phyloP scores from a whole-genome alignment of 92 coral and sea anemone species.

The Parazoanthus atlanticus region DNA sequence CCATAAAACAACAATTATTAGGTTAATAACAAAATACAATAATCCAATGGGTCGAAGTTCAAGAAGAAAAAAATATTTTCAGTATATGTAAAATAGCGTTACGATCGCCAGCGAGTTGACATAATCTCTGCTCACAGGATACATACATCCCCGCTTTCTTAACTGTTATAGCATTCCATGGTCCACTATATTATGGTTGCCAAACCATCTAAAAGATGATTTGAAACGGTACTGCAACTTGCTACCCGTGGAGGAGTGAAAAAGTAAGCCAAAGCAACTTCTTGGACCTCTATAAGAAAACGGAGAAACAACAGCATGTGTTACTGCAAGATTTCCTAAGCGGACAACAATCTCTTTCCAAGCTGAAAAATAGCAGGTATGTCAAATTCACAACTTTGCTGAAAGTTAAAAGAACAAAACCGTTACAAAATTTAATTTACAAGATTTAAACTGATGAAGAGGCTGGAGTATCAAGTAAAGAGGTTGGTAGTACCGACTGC shows the following conservation, averaged over 20 bases:
- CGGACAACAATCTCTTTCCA: not conserved
- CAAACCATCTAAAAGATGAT: conserved; percentile 16
- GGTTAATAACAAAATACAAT: too few relatives aligned
- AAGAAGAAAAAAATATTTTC: too few relatives aligned
- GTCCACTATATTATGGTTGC: conserved; percentile 32
- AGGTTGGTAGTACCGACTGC: not conserved
- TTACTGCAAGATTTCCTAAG: not conserved
- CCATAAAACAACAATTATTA: too few relatives aligned
- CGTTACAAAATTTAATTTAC: not conserved
- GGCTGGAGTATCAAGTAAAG: not conserved
- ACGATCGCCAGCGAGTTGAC: too few relatives aligned
- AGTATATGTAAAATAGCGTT: too few relatives aligned
- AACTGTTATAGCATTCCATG: conserved; percentile 30
- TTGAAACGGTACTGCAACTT: not conserved
- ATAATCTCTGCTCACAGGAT: too few relatives aligned
- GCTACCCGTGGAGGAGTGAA: not conserved
- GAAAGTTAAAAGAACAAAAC: not conserved
- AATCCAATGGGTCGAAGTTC: too few relatives aligned
- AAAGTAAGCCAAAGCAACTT: conserved; percentile 24
- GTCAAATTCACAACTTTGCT: not conserved
- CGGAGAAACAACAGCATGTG: conserved; percentile 5
- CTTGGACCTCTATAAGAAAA: conserved; percentile 19
- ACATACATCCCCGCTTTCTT: not conserved
- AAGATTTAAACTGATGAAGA: not conserved
- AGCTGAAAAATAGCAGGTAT: conserved; percentile 24